Evolutionary conservation across 2,888 invertebrate species (phyloP).

Genomic region (Nemoura dubitans): DNA sequence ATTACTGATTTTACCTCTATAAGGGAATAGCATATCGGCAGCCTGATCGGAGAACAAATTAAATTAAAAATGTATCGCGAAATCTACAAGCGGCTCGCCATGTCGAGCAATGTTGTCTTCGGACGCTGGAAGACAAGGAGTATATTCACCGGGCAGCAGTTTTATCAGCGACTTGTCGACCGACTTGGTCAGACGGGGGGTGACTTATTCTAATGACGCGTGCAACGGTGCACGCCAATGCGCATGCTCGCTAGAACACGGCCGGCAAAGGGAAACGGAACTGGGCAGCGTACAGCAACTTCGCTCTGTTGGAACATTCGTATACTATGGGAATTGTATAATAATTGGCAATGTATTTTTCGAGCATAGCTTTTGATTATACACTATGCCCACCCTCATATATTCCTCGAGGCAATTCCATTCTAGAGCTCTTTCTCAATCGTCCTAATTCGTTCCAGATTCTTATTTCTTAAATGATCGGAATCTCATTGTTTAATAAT

Average conservation of each 20-base stretch:
- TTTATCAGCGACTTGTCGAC: neutral
- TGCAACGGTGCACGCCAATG: neutral
- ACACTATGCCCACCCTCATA: neutral
- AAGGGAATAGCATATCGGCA: slow-evolving; percentile 21
- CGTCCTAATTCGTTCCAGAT: slow-evolving; percentile 28
- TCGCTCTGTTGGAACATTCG: neutral
- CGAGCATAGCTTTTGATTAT: neutral
- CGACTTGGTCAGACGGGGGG: neutral
- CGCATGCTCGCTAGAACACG: neutral
- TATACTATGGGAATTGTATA: neutral
- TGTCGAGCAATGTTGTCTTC: neutral
- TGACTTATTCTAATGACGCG: neutral
- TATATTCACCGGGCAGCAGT: neutral
- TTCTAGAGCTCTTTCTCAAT: slow-evolving; percentile 17
- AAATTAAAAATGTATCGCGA: slow-evolving; percentile 36
- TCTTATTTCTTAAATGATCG: slow-evolving; percentile 32
- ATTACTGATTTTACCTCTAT: slow-evolving; percentile 25
- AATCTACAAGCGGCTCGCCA: slow-evolving; percentile 27
- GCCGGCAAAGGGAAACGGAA: neutral
- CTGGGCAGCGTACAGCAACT: too few species aligned
- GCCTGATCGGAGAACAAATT: slow-evolving; percentile 22
- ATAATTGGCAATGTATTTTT: neutral
- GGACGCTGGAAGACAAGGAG: neutral
- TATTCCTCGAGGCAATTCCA: neutral
- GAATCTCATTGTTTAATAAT: slow-evolving; percentile 32